Evolutionary conservation across 2,888 invertebrate genomes (phyloP), one percentile per base, ranked within the genome.

Genomic region (Dione vanillae): DNA sequence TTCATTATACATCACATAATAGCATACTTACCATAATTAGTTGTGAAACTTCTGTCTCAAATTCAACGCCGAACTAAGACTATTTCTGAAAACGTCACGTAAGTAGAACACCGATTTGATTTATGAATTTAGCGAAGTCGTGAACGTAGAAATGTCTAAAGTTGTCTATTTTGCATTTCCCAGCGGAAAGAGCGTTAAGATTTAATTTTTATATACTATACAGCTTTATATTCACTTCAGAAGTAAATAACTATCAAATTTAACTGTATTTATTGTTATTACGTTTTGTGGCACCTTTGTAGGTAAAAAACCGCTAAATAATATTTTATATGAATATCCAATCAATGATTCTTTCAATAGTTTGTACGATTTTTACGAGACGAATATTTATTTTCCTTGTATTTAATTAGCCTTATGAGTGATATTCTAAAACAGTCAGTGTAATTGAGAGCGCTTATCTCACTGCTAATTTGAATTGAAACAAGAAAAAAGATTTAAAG

Each of bases 21-120:
- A 67, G 59, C 49, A 20, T 27, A 67, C n/a, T 67, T 49, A 66
- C 59, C 73, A 71, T 69, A 73, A 67, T 69, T 67, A 69, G 58
- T 69, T 59, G 52, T 27, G n/a, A 40, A 62, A 71, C 71, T 69
- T 35, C 51, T 64, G 61, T 51, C 66, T n/a, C n/a, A 52, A 67
- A 69, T 73, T 65, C 70, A 43, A 64, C 67, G 47, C 67, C 45
- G 16, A 71, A 71, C 61, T 56, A 47, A 58, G 68, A 71, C 69
- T 56, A 67, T 59, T 73, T 66, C 62, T 56, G 72, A 64, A 67
- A 66, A 69, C 65, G 71, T 71, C 73, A 64, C 69, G 58, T 62
- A 73, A 64, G 37, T 73, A 66, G 70, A 65, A 64, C 65, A 58
- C 65, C 40, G 64, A 49, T 69, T 69, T 73, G 69, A 71, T 71